phyloP scores from a whole-genome alignment of 35 echinoderm and acorn worm species.

The Holothuria glaberrima region DNA sequence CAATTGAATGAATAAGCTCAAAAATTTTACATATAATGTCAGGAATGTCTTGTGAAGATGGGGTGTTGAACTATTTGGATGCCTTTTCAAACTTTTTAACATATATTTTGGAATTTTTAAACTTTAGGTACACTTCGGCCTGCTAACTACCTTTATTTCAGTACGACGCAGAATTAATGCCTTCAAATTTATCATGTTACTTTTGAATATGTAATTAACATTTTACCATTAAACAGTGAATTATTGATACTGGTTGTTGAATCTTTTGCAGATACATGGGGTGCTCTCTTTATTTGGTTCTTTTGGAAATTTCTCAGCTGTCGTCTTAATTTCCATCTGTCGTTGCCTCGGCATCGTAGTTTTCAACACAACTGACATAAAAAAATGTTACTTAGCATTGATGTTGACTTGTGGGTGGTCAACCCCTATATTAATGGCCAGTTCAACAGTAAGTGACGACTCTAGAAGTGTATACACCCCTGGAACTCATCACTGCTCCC shows the following conservation, averaged over 20 bases:
- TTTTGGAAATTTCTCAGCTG: constrained; percentile 2
- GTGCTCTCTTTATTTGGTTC: not conserved
- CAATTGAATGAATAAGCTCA: too few relatives aligned
- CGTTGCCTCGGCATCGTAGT: not conserved
- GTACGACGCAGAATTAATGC: not conserved
- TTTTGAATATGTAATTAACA: too few relatives aligned
- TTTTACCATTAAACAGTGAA: too few relatives aligned
- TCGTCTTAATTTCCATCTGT: not conserved
- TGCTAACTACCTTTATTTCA: too few relatives aligned
- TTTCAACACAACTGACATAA: not conserved
- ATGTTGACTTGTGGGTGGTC: not conserved
- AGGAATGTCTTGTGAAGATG: too few relatives aligned
- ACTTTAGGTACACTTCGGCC: too few relatives aligned
- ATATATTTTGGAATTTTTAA: not conserved
- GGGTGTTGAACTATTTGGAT: too few relatives aligned
- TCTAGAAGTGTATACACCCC: not conserved
- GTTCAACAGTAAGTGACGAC: not conserved
- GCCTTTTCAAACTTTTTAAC: too few relatives aligned
- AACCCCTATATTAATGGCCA: not conserved
- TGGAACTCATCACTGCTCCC: constrained; percentile 46
- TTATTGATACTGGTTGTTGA: not conserved
- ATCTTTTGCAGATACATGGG: constrained; percentile 27
- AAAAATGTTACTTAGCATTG: not conserved
- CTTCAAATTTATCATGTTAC: not conserved
- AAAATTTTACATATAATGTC: too few relatives aligned